Percentiles rank a stretch among this genome's conserved stretches.
phyloP scores from a whole-genome alignment of 2,888 invertebrate species.

The Synergus japonicus region DNA sequence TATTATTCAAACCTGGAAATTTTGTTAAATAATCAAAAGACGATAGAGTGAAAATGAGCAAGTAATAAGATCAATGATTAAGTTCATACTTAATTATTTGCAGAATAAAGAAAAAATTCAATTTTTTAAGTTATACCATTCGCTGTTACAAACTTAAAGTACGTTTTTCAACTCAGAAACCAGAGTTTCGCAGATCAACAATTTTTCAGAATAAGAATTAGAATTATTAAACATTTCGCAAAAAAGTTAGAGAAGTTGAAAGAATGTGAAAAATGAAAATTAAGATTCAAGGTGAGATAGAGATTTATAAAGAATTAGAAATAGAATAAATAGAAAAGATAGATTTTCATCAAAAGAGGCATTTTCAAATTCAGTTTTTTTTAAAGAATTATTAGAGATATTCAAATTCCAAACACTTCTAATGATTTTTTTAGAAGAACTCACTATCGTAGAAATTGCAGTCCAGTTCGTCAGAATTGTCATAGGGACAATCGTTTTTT shows the following conservation, averaged over 20 bases:
- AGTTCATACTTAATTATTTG: background rate
- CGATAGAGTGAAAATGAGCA: background rate
- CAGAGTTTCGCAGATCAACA: background rate
- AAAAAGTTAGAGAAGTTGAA: background rate
- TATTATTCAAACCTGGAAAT: constrained; percentile 8
- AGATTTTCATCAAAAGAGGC: background rate
- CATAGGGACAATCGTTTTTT: constrained; percentile 87
- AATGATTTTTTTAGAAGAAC: background rate
- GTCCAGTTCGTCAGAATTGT: constrained; percentile 90
- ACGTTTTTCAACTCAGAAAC: background rate
- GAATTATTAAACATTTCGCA: background rate
- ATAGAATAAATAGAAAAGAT: background rate
- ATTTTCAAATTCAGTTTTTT: constrained; percentile 14
- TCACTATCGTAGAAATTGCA: constrained; percentile 76
- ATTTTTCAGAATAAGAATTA: background rate
- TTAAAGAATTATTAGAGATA: constrained; percentile 29
- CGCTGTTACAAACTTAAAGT: background rate
- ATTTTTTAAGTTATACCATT: background rate
- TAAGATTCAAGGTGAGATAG: background rate
- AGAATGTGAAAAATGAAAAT: background rate
- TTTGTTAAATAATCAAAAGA: background rate
- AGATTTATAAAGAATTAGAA: background rate
- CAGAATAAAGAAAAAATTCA: background rate
- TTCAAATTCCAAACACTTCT: constrained; percentile 40
- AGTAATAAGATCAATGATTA: background rate